Base-by-base conservation (phyloP, 2,113 vertebrate species). In the Mobula hypostoma region DNA sequence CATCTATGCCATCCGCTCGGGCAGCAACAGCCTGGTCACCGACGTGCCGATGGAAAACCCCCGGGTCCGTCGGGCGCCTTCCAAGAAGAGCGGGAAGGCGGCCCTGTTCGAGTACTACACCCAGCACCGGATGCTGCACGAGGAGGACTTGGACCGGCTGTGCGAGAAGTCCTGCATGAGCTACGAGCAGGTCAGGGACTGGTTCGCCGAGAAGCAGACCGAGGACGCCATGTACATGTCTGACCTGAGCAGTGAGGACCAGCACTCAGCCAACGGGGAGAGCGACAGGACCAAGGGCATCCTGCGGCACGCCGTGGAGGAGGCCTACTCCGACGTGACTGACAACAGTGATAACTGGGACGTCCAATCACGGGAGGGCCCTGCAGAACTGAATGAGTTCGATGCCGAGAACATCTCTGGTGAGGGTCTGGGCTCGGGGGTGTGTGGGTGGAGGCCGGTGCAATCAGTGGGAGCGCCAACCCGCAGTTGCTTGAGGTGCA, bases 41-140 rank as follows among this genome's bases (percentile, higher is more conserved):
- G 90, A 93, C 32, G 66, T 93, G 36, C 68, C 90, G 19, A 4
- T 14, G 68, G 90, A 74, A 7, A 40, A 48, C 2, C 56, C 74
- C 40, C 8, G 68, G 2, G n/a, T 27, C 68, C n/a, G 66, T 9
- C 91, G 70, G 1, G 14, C 91, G 4, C 36, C 66, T 0, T 40
- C 48, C 77, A 63, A 32, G 8, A 94, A 85, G 36, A 70, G 94
- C 21, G 95, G 96, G 91, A 80, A 95, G 17, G 96, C 97, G 56
- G 94, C 97, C 66, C 97, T 99, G 24, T 97, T 98, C 95, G 97
- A 97, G 93, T 98, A 99, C 95, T 97, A 98, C 0, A 72, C 96
- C 32, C 72, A 95, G 68, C 97, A 98, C 77, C 97, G 97, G 94
- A 96, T 90, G 76, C 96, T 98, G 95, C 96, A 95, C 9, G 98